Conservation (phyloP, 1,140 invertebrate species). For the Asobara japonica region DNA sequence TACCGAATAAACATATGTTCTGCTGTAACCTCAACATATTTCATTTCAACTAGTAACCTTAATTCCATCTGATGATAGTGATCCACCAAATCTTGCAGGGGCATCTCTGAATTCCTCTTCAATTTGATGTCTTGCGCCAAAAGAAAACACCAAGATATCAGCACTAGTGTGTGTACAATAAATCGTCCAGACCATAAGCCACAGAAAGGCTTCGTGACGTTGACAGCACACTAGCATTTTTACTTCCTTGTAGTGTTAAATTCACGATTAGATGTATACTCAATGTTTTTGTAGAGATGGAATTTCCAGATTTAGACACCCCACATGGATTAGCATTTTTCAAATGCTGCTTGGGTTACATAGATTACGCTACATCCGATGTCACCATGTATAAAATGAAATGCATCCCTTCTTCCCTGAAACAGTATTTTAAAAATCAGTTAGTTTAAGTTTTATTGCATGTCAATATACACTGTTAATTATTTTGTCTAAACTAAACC, state of each 20-base stretch:
- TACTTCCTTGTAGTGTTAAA: conserved; percentile 14
- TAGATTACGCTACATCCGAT: background rate
- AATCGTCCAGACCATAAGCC: conserved; percentile 46
- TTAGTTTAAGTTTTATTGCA: no score
- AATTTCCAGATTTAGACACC: background rate
- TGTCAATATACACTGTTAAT: no score
- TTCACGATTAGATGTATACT: conserved; percentile 21
- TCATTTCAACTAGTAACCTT: conserved; percentile 53
- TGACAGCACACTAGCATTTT: conserved; percentile 52
- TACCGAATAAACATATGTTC: background rate
- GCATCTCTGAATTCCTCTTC: conserved; percentile 76
- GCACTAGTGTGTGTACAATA: conserved; percentile 52
- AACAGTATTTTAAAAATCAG: background rate
- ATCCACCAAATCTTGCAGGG: conserved; percentile 74
- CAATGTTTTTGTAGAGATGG: background rate
- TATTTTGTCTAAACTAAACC: no score
- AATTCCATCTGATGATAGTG: conserved; percentile 68
- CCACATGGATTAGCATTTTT: background rate
- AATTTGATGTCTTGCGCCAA: conserved; percentile 64
- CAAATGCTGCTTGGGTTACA: background rate
- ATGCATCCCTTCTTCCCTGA: background rate
- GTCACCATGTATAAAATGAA: background rate
- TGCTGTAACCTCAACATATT: background rate
- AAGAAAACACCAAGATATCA: conserved; percentile 65
- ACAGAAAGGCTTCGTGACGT: conserved; percentile 45